Evolutionary conservation across 2,113 vertebrate species (phyloP), one percentile per base, ranked within the genome.

Genomic region (Anser cygnoides): DNA sequence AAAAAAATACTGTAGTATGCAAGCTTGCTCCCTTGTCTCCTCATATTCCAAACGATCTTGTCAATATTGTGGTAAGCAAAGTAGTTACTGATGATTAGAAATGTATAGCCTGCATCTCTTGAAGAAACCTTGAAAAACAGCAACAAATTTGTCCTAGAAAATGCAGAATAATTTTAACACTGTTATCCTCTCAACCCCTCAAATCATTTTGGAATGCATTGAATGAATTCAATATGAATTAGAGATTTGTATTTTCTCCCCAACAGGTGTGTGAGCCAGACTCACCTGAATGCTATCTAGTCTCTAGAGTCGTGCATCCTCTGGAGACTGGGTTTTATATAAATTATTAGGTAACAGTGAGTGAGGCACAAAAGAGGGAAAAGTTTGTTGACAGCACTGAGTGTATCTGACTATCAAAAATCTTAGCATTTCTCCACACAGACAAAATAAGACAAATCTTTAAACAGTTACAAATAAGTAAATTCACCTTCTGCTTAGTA

Each of bases 141-240:
- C 89, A 93, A 96, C 82, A 93, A 33, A 96, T 93, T 83, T 87
- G 83, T 92, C 87, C 66, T 68, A 95, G 89, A 93, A 96, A 97
- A 96, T 71, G 80, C 84, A 95, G 95, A 96, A 72, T 88, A 81
- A 93, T 89, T 96, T 94, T 90, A 96, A 96, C 92, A 89, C 93
- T 90, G 78, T 91, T 90, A 59, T 57, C 87, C 77, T 68, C 95
- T 92, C 93, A 89, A 74, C 25, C 81, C 84, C 50, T 95, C 67
- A 39, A 54, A 61, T 71, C 25, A 88, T 95, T 96, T 92, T 94
- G 93, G 93, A 96, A 97, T 96, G 92, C 93, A 94, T 46, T 91
- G 87, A 95, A 87, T 93, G 75, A 97, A 97, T 97, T 97, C 97
- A 97, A 96, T 97, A 97, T 97, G 97, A 97, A 97, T 97, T 87